phyloP scores from a whole-genome alignment of 2,888 invertebrate species.

The Rhagophthalmus giganteus region DNA sequence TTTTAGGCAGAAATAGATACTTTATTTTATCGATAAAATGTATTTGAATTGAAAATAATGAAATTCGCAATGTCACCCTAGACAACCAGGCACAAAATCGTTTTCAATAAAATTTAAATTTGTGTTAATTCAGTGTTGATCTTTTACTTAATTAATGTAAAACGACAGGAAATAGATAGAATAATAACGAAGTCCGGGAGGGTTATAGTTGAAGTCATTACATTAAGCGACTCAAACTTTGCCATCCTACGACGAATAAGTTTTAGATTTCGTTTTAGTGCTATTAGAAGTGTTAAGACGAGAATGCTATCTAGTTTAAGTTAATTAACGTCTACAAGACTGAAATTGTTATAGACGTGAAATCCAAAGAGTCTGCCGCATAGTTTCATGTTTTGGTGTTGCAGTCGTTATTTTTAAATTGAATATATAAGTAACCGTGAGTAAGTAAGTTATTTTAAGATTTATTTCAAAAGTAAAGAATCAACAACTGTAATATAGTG shows the following conservation, averaged over 20 bases:
- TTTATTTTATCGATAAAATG: too few relatives aligned
- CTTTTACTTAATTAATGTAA: slow-evolving; percentile 5
- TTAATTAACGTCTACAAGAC: slow-evolving; percentile 21
- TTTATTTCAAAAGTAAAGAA: too few relatives aligned
- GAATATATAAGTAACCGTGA: too few relatives aligned
- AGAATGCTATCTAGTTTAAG: slow-evolving; percentile 24
- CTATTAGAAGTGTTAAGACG: slow-evolving; percentile 20
- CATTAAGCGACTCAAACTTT: slow-evolving; percentile 25
- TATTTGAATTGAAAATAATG: too few relatives aligned
- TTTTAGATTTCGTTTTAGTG: slow-evolving; percentile 22
- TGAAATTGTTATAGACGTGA: slow-evolving; percentile 8
- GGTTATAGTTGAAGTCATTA: slow-evolving; percentile 23
- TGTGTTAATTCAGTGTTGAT: background rate
- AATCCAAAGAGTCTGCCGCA: too few relatives aligned
- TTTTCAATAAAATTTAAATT: background rate
- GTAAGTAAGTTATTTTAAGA: too few relatives aligned
- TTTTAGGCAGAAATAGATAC: too few relatives aligned
- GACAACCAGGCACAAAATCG: too few relatives aligned
- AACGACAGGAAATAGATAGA: slow-evolving; percentile 21
- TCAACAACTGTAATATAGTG: too few relatives aligned
- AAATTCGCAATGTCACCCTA: too few relatives aligned
- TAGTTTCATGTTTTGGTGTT: too few relatives aligned
- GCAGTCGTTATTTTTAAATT: too few relatives aligned
- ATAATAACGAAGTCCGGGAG: slow-evolving; percentile 21
- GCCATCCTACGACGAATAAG: slow-evolving; percentile 15